phyloP scores from a whole-genome alignment of 35 echinoderm and acorn worm species.

The Diadema setosum region DNA sequence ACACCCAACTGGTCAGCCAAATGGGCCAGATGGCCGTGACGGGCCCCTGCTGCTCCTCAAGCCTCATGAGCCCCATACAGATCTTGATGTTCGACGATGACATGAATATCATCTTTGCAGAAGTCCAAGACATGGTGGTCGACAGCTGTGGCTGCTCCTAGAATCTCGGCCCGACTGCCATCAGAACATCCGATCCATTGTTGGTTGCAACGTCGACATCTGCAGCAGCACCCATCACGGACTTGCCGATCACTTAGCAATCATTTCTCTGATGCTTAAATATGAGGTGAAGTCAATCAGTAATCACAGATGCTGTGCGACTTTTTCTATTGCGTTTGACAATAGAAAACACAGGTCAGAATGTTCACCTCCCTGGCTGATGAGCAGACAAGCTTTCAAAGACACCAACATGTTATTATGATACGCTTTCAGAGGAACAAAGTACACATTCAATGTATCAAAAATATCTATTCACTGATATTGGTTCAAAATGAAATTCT shows the following conservation, averaged over 20 bases:
- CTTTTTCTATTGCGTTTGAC: no score
- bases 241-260: neutral
- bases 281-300: neutral
- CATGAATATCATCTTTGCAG: slow-evolving; percentile 51
- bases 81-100: slow-evolving; percentile 60
- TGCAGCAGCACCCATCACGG: neutral
- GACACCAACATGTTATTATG: neutral
- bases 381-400: no score
- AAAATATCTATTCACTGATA: no score
- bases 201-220: neutral
- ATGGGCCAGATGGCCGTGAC: slow-evolving; percentile 1
- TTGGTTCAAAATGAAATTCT: no score
- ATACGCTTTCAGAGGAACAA: no score
- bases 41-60: slow-evolving; percentile 74
- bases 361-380: no score
- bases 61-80: slow-evolving; percentile 25
- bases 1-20: slow-evolving; percentile 59
- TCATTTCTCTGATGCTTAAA: neutral
- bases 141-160: slow-evolving; percentile 64
- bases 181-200: no score
- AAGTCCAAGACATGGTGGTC: slow-evolving; percentile 61
- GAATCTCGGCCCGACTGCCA: no score
- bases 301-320: neutral
- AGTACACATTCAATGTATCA: no score
- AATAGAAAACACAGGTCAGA: no score